Evolutionary conservation across 2,888 invertebrate species (phyloP), one percentile per base, ranked within the genome.

Genomic region (Ferdinandea cuprea): DNA sequence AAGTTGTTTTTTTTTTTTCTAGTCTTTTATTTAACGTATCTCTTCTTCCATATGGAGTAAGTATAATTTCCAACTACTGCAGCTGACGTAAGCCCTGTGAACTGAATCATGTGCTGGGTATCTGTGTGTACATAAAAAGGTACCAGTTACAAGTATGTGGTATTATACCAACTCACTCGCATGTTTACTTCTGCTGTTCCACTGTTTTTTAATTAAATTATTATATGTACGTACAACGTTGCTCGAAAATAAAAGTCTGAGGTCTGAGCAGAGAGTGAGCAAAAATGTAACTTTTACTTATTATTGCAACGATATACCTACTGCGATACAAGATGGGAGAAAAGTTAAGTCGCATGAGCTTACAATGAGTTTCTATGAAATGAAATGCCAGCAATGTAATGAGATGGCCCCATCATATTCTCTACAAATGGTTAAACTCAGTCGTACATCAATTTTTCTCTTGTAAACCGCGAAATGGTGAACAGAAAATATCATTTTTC

Each of bases 341-440:
- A 46, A 50, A 28, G 9, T 42, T 11, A 37, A 37, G 42, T 42
- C 42, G 15, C 42, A 42, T 9, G n/a, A 37, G 37, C 11, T 37
- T 11, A 37, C 37, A 13, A 7, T 17, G 15, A 42, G n/a, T 9
- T 17, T 15, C 17, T 37, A 8, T 37, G 42, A 42, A 42, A 42
- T 9, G 9, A 42, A 42, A 42, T 17, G 15, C 8, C 42, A 42
- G 17, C 42, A 17, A 17, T 17, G 17, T 42, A 42, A 42, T 42
- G 9, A 42, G 42, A 42, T 42, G 42, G 42, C 17, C 42, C 17
- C 42, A 42, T 42, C 7, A 17, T 37, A n/a, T 13, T 37, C 37
- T 37, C 37, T 11, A 6, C 37, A 13, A 37, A 37, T 6, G 13
- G 13, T n/a, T 37, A 37, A 37, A 37, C 11, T 37, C 5, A 13